Percentiles rank a stretch among this genome's conserved stretches.
Evolutionary conservation across 2,113 vertebrate genomes (phyloP).

Genomic region (Vireo altiloquus): DNA sequence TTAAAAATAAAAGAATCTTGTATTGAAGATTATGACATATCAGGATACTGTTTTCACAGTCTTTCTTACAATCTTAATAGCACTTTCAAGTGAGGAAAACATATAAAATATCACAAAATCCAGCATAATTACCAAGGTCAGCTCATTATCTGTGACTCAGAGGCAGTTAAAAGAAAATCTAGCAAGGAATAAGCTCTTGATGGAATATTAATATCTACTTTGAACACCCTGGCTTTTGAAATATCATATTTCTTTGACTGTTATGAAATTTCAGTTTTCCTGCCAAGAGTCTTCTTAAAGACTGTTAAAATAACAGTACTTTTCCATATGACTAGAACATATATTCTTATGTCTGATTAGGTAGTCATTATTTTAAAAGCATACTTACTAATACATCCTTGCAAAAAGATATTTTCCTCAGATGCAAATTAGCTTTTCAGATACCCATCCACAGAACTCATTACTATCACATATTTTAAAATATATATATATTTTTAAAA

Average conservation of each 20-base stretch:
- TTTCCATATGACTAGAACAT: neutral
- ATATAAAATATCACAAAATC: conserved; percentile 37
- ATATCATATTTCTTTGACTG: neutral
- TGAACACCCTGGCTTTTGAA: conserved; percentile 11
- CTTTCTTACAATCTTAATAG: neutral
- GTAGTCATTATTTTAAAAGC: neutral
- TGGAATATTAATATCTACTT: conserved; percentile 40
- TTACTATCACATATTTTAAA: neutral
- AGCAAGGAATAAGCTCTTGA: neutral
- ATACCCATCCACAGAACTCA: neutral
- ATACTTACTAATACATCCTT: neutral
- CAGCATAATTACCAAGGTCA: conserved; percentile 37
- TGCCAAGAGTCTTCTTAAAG: neutral
- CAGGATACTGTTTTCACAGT: neutral
- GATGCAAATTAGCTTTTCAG: neutral
- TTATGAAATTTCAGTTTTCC: neutral
- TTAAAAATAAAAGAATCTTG: neutral
- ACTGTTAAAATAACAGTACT: neutral
- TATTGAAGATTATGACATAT: neutral
- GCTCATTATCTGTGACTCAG: conserved; percentile 51
- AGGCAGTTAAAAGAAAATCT: conserved; percentile 30
- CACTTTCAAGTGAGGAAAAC: conserved; percentile 22
- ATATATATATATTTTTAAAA: neutral
- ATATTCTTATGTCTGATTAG: neutral
- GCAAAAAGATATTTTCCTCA: neutral